Evolutionary conservation across 2,113 vertebrate species (phyloP), one percentile per base, ranked within the genome.

Genomic region (Ictalurus punctatus): DNA sequence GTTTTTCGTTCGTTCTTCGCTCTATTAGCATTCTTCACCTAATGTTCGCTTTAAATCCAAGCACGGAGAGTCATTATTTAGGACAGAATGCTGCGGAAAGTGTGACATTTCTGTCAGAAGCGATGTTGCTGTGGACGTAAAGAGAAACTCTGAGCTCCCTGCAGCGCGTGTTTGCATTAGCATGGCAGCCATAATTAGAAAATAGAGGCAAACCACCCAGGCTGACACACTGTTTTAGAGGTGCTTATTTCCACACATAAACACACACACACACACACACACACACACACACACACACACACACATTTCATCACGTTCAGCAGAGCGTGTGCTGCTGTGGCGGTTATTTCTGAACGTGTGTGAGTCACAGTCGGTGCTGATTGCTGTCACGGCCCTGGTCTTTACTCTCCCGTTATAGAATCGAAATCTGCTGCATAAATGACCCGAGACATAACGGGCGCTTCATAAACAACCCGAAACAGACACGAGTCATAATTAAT

Each of bases 131-230:
- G 73, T 74, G 25, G 71, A 61, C 44, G 19, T 61, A 25, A 65
- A 34, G 76, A 67, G 21, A 67, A 81, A 69, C 59, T 12, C 63
- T 58, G 54, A 44, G 69, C 80, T 83, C 37, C 79, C 87, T 73
- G 37, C 54, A 74, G 87, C 21, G 67, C 1, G 19, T 83, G 67
- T 83, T 83, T 88, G 80, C 67, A 83, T 74, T 83, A 74, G 87
- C 34, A 59, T 74, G 87, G 56, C 80, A 83, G 52, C 67, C 67
- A 23, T 83, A 83, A 88, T 88, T 88, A 83, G 80, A 61, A 83
- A 88, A 88, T 88, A 74, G 87, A 83, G 63, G 65, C 65, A 78
- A 69, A 69, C 56, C 23, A 10, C 25, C 59, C 76, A 58, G n/a
- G 17, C 79, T 88, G 86, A 59, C 80, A 83, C 67, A 52, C 54